Percentiles rank a stretch among this genome's conserved stretches.
These are phyloP conservation scores for Recurvirostra avosetta DNA, from an alignment of 2,113 vertebrate genomes.

Conservation along the genomic window DNA sequence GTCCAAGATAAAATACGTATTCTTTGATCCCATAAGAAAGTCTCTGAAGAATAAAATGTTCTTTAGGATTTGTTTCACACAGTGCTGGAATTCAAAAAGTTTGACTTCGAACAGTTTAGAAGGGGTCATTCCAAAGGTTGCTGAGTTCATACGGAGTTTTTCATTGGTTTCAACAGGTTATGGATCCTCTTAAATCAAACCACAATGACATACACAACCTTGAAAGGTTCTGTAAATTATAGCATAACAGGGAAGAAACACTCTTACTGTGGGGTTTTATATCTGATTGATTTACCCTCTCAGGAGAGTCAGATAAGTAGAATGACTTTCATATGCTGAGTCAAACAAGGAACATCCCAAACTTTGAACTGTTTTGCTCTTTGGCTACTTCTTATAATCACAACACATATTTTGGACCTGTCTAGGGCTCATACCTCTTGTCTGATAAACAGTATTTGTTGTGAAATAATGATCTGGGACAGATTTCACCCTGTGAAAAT, in stretches of 20 bases:
- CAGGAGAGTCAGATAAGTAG: neutral
- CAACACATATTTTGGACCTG: neutral
- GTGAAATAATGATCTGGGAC: neutral
- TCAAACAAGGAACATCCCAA: neutral
- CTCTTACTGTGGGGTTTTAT: neutral
- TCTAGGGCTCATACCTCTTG: neutral
- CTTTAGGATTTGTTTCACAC: neutral
- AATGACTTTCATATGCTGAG: neutral
- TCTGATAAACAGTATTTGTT: neutral
- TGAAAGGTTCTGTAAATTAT: neutral
- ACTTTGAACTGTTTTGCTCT: neutral
- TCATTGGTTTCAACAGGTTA: neutral
- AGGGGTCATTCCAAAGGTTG: neutral
- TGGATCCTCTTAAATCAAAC: neutral
- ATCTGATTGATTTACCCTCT: slow-evolving; percentile 17
- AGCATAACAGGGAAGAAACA: neutral
- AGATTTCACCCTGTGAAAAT: neutral
- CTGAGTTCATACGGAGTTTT: neutral
- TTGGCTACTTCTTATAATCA: neutral
- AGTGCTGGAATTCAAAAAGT: neutral
- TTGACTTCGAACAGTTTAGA: neutral
- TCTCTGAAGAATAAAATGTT: neutral
- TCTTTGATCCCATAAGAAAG: neutral
- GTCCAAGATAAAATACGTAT: neutral
- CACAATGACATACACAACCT: neutral